Evolutionary conservation across 1,140 invertebrate species (phyloP).

Genomic region (Trissolcus basalis): DNA sequence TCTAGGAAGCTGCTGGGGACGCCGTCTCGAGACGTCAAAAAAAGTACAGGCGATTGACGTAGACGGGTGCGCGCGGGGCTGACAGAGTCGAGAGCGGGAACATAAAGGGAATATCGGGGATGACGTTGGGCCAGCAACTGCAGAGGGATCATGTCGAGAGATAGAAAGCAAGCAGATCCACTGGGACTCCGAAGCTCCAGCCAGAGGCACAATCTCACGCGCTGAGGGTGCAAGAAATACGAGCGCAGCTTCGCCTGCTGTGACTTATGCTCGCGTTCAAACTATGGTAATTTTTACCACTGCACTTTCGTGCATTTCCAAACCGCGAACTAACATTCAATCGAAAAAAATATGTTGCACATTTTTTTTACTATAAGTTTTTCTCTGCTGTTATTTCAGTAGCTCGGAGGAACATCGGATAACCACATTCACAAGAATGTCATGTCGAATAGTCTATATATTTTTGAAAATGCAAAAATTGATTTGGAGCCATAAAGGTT

Average conservation of each 20-base stretch:
- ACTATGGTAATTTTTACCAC: constrained; percentile 40
- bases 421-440: too few species aligned
- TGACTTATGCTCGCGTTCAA: constrained; percentile 14
- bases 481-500: too few species aligned
- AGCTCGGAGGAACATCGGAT: too few species aligned
- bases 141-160: constrained; percentile 53
- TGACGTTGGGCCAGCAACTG: constrained; percentile 38
- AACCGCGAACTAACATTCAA: background rate
- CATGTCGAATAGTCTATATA: too few species aligned
- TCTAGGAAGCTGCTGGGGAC: constrained; percentile 19
- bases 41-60: constrained; percentile 43
- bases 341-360: background rate
- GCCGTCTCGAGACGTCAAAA: constrained; percentile 35
- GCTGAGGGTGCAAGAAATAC: constrained; percentile 35
- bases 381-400: too few species aligned
- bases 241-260: constrained; percentile 5
- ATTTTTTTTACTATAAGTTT: background rate
- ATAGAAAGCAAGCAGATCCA: constrained; percentile 44
- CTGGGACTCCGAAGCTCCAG: constrained; percentile 24
- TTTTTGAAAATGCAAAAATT: too few species aligned
- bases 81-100: constrained; percentile 10
- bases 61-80: constrained; percentile 17
- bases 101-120: constrained; percentile 47
- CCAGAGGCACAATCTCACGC: constrained; percentile 32
- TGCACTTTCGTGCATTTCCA: background rate